phyloP scores from a whole-genome alignment of 2,113 vertebrate species.

The Micronycteris hirsuta region DNA sequence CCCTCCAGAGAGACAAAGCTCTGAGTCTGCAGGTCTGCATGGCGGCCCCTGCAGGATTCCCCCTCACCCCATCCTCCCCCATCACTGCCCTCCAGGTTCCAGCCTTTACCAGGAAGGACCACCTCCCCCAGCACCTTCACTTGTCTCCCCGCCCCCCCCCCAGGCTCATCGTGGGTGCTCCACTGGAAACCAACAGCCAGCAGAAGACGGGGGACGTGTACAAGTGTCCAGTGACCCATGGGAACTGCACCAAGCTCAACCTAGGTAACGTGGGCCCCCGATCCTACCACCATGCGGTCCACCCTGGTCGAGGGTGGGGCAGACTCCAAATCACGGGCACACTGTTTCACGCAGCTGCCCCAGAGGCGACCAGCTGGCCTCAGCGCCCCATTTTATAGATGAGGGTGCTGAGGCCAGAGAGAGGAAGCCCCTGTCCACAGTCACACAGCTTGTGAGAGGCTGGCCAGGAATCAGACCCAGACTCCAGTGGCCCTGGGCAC shows the following conservation, averaged over 20 bases:
- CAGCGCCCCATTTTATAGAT: not conserved
- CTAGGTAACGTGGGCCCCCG: constrained; percentile 83
- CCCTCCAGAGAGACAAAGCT: not conserved
- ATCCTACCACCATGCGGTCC: rapidly evolving
- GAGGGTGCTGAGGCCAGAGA: not conserved
- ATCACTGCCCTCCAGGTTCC: not conserved
- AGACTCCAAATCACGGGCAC: rapidly evolving
- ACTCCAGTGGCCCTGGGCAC: not conserved
- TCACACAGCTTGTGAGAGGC: not conserved
- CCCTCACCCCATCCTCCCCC: not conserved
- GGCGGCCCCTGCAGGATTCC: not conserved
- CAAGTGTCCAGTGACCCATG: constrained; percentile 88
- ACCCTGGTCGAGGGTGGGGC: rapidly evolving
- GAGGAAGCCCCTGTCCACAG: not conserved
- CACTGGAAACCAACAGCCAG: constrained; percentile 92
- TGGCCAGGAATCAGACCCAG: not conserved
- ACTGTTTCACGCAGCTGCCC: not conserved
- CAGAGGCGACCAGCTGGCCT: not conserved
- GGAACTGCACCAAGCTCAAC: constrained; percentile 94
- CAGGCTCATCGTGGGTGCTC: constrained; percentile 96
- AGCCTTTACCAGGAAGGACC: not conserved
- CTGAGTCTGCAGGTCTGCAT: not conserved
- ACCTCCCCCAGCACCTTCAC: not conserved
- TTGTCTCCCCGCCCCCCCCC: constrained; percentile 22
- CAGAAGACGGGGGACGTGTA: constrained; percentile 96